A percentile compares a stretch with the other conserved stretches of the same genome.
Evolutionary conservation across 64 coral and sea anemone genomes (phyloP).

Genomic region (Stichodactyla mertensii): DNA sequence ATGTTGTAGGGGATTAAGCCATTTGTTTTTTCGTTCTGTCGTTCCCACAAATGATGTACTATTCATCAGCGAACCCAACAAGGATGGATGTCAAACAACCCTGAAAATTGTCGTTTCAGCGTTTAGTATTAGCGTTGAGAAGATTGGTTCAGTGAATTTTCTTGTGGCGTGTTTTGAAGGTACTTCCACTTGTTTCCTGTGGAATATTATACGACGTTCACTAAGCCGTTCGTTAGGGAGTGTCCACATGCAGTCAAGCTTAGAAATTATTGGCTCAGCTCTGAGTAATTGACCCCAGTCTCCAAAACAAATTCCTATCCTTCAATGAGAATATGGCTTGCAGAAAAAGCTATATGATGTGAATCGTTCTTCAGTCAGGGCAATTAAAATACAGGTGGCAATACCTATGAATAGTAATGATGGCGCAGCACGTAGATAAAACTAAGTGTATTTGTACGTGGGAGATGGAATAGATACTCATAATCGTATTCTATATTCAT

Average conservation of each 20-base stretch:
- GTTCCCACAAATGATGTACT: too few relatives aligned
- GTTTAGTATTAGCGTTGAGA: not conserved
- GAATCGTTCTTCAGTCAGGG: not conserved
- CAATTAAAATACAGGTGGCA: not conserved
- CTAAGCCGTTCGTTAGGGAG: not conserved
- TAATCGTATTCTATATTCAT: not conserved
- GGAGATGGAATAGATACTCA: not conserved
- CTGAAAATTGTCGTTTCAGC: not conserved
- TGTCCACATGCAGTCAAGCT: not conserved
- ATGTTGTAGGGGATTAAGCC: not conserved
- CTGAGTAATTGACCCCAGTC: not conserved
- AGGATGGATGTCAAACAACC: not conserved
- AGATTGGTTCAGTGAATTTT: not conserved
- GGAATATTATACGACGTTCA: not conserved
- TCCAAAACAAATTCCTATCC: not conserved
- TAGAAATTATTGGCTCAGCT: not conserved
- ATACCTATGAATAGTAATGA: not conserved
- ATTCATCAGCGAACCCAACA: not conserved
- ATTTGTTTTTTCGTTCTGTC: not conserved
- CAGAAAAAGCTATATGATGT: not conserved
- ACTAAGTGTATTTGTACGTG: not conserved
- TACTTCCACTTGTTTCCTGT: not conserved
- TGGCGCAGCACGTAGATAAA: not conserved
- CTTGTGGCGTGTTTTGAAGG: not conserved
- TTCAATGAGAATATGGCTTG: not conserved